These are phyloP conservation scores for Ophiothrix spiculata DNA, from an alignment of 35 echinoderm and acorn worm species.

Conservation along the genomic window DNA sequence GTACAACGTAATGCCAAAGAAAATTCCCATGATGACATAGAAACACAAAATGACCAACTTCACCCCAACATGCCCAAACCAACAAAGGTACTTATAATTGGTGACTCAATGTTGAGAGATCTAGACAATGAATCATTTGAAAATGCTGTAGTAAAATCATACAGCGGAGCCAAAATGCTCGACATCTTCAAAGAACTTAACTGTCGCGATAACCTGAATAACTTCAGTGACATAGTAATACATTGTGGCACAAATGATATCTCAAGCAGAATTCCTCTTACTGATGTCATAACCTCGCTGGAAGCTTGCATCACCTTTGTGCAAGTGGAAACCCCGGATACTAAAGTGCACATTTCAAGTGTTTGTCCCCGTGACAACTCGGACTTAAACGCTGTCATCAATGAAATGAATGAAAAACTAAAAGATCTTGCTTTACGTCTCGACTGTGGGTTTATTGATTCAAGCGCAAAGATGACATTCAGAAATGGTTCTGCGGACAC, in stretches of 20 bases:
- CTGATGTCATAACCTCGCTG: neutral
- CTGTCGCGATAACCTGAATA: neutral
- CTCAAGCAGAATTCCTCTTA: neutral
- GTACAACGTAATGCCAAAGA: too few species aligned
- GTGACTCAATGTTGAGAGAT: neutral
- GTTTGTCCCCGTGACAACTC: neutral
- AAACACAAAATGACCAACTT: too few species aligned
- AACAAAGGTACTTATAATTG: neutral
- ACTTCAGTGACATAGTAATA: neutral
- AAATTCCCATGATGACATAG: too few species aligned
- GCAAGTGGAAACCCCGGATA: neutral
- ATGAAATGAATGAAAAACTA: neutral
- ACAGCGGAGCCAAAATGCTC: neutral
- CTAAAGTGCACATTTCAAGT: neutral
- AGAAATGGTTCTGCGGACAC: neutral
- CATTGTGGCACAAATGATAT: neutral
- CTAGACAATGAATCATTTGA: neutral
- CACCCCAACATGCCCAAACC: too few species aligned
- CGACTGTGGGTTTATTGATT: neutral
- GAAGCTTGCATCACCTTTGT: neutral
- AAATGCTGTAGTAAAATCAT: neutral
- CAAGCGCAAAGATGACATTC: neutral
- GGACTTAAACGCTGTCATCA: neutral
- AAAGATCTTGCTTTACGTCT: neutral
- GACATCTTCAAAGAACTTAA: neutral